These are phyloP conservation scores for Conus ventricosus DNA, from an alignment of 1,140 invertebrate species.

Conservation along the genomic window DNA sequence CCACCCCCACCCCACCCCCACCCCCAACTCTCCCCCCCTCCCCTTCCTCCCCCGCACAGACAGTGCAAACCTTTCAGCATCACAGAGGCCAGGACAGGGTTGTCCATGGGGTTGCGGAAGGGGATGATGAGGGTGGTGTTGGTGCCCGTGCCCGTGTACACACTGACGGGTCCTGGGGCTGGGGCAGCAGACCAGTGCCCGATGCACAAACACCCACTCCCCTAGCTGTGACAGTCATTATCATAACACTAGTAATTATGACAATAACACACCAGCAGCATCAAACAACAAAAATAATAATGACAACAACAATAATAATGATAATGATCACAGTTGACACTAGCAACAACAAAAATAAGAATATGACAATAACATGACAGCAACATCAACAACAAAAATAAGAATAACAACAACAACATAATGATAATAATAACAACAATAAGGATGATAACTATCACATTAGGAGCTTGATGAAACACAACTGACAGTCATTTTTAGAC, in stretches of 20 bases:
- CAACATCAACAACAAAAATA: too few relatives aligned
- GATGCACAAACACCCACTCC: conserved; percentile 70
- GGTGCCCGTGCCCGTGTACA: conserved; percentile 63
- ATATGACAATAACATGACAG: too few relatives aligned
- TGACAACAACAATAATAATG: too few relatives aligned
- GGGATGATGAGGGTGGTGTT: conserved; percentile 72
- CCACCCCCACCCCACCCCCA: not conserved
- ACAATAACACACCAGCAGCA: not conserved
- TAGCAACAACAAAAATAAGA: too few relatives aligned
- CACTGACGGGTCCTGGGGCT: conserved; percentile 69
- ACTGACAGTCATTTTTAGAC: too few relatives aligned
- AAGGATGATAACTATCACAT: too few relatives aligned
- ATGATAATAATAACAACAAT: too few relatives aligned
- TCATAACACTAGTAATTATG: too few relatives aligned
- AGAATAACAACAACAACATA: too few relatives aligned
- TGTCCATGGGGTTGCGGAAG: conserved; percentile 72
- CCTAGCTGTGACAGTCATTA: conserved; percentile 58
- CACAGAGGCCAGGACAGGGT: conserved; percentile 65
- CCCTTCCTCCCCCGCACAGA: not conserved
- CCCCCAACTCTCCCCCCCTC: not conserved
- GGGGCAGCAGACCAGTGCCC: conserved; percentile 68
- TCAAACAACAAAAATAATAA: too few relatives aligned
- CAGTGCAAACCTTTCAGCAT: conserved; percentile 61
- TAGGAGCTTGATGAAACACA: too few relatives aligned
- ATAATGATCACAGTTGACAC: too few relatives aligned